A percentile compares a stretch with the other conserved stretches of the same genome.
phyloP scores from a whole-genome alignment of 2,113 vertebrate species.

The Baryphthengus martii region DNA sequence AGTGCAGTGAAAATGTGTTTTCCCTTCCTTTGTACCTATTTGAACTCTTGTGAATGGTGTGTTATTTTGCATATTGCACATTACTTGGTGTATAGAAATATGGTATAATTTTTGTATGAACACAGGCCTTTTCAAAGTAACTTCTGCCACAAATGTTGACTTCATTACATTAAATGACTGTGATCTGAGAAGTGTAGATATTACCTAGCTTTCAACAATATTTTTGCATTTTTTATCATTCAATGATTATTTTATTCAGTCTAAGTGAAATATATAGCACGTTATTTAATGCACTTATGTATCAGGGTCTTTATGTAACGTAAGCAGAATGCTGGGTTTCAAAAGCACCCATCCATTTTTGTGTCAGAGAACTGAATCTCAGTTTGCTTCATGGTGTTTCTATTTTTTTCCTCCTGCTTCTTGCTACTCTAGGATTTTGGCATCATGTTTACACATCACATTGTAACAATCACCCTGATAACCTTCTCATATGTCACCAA shows the following conservation, averaged over 20 bases:
- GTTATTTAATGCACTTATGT: not conserved
- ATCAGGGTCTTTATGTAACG: not conserved
- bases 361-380: not conserved
- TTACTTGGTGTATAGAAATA: not conserved
- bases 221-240: not conserved
- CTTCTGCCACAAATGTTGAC: not conserved
- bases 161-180: not conserved
- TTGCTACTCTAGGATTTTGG: slow-evolving; percentile 86
- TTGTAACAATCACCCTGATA: slow-evolving; percentile 85
- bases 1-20: not conserved
- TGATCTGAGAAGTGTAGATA: not conserved
- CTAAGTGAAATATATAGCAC: not conserved
- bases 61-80: not conserved
- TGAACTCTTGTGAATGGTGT: not conserved
- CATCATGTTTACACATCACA: slow-evolving; percentile 93
- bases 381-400: not conserved
- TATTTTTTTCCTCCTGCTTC: not conserved
- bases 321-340: not conserved
- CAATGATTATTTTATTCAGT: not conserved
- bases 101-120: not conserved
- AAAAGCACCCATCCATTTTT: not conserved
- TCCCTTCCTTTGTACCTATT: not conserved
- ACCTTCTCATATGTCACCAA: slow-evolving; percentile 94
- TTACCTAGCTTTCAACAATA: not conserved
- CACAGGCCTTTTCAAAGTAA: not conserved